Percentiles rank a stretch among this genome's conserved stretches.
These are phyloP conservation scores for Coelopa frigida DNA, from an alignment of 1,140 invertebrate genomes.

Conservation along the genomic window DNA sequence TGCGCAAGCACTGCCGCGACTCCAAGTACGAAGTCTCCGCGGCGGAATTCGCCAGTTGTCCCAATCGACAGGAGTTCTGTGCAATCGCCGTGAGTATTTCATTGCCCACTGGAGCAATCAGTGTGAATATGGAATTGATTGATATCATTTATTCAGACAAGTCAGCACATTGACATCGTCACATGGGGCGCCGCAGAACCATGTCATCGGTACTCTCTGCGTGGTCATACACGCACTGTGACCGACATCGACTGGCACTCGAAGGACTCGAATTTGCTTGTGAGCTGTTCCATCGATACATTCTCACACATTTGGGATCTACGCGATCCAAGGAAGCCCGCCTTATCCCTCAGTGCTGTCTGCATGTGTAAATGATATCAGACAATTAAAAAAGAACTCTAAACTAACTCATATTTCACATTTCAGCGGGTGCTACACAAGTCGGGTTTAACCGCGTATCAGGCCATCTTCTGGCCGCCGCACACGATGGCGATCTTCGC, in stretches of 20 bases:
- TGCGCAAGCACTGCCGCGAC: constrained; percentile 74
- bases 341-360: constrained; percentile 71
- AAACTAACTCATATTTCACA: background rate
- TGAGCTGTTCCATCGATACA: constrained; percentile 89
- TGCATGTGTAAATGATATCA: constrained; percentile 37
- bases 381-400: constrained; percentile 2
- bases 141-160: constrained; percentile 54
- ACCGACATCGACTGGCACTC: constrained; percentile 91
- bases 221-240: constrained; percentile 79
- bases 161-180: constrained; percentile 76
- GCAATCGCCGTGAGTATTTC: constrained; percentile 72
- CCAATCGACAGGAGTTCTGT: constrained; percentile 70
- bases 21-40: constrained; percentile 91
- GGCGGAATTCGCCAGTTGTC: constrained; percentile 85
- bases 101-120: background rate
- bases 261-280: constrained; percentile 79
- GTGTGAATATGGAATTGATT: background rate
- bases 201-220: constrained; percentile 63
- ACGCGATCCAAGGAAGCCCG: constrained; percentile 73
- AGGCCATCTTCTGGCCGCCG: constrained; percentile 77
- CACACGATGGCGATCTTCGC: constrained; percentile 90
- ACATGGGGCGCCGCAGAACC: constrained; percentile 63
- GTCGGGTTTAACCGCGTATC: constrained; percentile 88
- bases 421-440: constrained; percentile 79
- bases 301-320: constrained; percentile 92